Conservation (phyloP, 2,888 invertebrate genomes). For the Bombylius major region DNA sequence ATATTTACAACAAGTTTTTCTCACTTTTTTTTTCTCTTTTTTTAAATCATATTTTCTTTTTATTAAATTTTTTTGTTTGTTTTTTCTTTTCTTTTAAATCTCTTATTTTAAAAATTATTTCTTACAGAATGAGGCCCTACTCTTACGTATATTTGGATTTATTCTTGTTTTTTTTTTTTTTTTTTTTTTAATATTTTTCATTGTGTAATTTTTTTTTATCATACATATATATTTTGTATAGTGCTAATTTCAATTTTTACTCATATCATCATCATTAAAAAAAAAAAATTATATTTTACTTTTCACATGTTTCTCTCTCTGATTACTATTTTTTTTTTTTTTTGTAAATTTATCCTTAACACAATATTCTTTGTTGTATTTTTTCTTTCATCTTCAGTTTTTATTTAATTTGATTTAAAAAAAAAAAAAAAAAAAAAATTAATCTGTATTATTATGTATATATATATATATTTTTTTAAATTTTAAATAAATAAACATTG, state of each 20-base stretch:
- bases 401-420: too few species aligned
- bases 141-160: slow-evolving; percentile 36
- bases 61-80: slow-evolving; percentile 4
- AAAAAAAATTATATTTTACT: too few species aligned
- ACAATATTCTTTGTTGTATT: too few species aligned
- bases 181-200: slow-evolving; percentile 5
- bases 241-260: too few species aligned
- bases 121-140: slow-evolving; percentile 36
- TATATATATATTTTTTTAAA: slow-evolving; percentile 2
- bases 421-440: not conserved
- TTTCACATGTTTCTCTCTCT: too few species aligned
- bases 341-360: too few species aligned
- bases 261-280: too few species aligned
- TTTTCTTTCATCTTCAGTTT: too few species aligned
- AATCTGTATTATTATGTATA: not conserved
- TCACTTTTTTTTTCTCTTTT: slow-evolving; percentile 9
- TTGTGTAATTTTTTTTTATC: slow-evolving; percentile 2
- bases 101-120: slow-evolving; percentile 19
- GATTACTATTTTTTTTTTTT: too few species aligned
- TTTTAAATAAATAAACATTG: slow-evolving; percentile 7
- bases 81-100: slow-evolving; percentile 13
- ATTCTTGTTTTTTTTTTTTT: slow-evolving; percentile 15
- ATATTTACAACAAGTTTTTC: slow-evolving; percentile 36
- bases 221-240: too few species aligned
- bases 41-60: not conserved